Percentiles rank a stretch among this genome's conserved stretches.
These are phyloP conservation scores for Premnoplex brunnescens DNA, from an alignment of 2,797 vertebrate genomes.

Conservation along the genomic window DNA sequence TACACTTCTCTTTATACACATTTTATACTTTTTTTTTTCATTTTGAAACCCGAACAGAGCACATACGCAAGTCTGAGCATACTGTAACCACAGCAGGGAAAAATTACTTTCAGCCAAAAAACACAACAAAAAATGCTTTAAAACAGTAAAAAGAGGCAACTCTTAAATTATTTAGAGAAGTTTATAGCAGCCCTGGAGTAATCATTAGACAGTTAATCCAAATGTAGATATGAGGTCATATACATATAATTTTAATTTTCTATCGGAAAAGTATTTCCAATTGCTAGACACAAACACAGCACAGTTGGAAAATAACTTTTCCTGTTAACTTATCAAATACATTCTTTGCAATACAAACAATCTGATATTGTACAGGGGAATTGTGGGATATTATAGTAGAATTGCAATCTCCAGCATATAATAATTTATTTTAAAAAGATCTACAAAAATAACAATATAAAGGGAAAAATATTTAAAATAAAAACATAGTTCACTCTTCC, in stretches of 20 bases:
- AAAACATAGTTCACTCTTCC: conserved; percentile 38
- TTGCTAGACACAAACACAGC: conserved; percentile 59
- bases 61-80: conserved; percentile 73
- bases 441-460: conserved; percentile 69
- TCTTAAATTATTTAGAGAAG: conserved; percentile 72
- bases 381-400: conserved; percentile 7
- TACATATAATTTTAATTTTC: conserved; percentile 58
- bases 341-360: conserved; percentile 68
- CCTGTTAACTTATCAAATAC: conserved; percentile 64
- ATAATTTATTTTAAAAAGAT: conserved; percentile 65
- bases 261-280: conserved; percentile 72
- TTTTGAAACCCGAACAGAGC: conserved; percentile 75
- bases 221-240: conserved; percentile 71
- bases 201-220: conserved; percentile 71
- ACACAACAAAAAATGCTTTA: conserved; percentile 61
- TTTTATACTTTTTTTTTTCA: conserved; percentile 77
- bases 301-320: conserved; percentile 70
- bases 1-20: conserved; percentile 81
- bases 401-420: conserved; percentile 47
- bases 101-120: conserved; percentile 67
- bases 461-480: conserved; percentile 44
- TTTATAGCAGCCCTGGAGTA: conserved; percentile 68
- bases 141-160: conserved; percentile 74
- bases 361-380: conserved; percentile 54
- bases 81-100: conserved; percentile 74